Evolutionary conservation across 2,797 vertebrate genomes (phyloP), one percentile per base, ranked within the genome.

Genomic region (Gallinago nigripennis): DNA sequence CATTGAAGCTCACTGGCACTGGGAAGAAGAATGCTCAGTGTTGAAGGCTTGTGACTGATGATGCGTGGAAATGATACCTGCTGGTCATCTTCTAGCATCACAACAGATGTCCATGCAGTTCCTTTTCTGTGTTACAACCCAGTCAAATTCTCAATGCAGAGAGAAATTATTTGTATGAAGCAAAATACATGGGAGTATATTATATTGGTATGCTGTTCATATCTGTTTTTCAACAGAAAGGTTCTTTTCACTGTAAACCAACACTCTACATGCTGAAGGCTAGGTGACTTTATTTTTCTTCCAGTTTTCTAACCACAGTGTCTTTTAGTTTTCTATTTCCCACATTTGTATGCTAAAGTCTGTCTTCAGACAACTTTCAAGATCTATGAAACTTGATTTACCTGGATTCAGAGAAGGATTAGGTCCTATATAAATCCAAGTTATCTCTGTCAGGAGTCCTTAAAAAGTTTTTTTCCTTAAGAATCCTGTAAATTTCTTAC

Each of bases 201-300:
- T 84, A 2, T 21, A n/a, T 43, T 43, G 53, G 15, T 48, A 46
- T 82, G 54, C 8, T 21, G 63, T 72, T 88, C 23, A 4, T 50
- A 14, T 30, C 15, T 85, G 2, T 46, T 54, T 91, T 68, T 70
- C 27, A 56, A 35, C 37, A 70, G 37, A 78, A 90, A 63, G 68
- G 17, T 17, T 66, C 9, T 16, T 75, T 54, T 86, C 60, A 16
- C 41, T 75, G 66, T 79, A 82, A 92, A 77, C 28, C 50, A 30
- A 0, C 16, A 17, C 31, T 50, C 0, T 35, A 19, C n/a, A 10
- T 54, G 79, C 68, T 86, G 78, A 41, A 78, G 65, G 66, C 12
- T 60, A 30, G 18, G 27, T 73, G 87, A 33, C 37, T 79, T 72
- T 24, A 16, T 41, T 92, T 94, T 68, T 80, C n/a, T 85, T 89